These are phyloP conservation scores for Stratiomys singularior DNA, from an alignment of 2,888 invertebrate genomes.

Conservation along the genomic window DNA sequence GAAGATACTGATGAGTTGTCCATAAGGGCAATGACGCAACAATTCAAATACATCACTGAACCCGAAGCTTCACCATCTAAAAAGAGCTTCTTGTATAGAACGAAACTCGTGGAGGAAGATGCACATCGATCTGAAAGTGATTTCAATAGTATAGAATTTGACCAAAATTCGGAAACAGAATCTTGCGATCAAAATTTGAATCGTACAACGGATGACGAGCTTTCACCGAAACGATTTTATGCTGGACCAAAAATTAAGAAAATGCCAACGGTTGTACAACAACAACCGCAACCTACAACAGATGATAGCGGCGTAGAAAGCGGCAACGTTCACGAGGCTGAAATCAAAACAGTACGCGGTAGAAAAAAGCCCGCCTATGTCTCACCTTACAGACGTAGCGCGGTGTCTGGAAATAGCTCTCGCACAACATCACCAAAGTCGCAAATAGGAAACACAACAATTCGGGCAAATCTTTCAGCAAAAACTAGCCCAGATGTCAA, in stretches of 20 bases:
- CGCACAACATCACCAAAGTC: conserved; percentile 60
- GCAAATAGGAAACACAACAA: conserved; percentile 49
- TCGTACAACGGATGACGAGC: conserved; percentile 67
- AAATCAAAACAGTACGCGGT: conserved; percentile 60
- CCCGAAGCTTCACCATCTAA: conserved; percentile 55
- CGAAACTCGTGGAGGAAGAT: conserved; percentile 45
- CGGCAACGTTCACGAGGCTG: conserved; percentile 15
- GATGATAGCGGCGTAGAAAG: conserved; percentile 53
- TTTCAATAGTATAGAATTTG: conserved; percentile 68
- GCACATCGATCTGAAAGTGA: conserved; percentile 57
- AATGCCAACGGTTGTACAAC: conserved; percentile 60
- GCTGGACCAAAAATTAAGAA: conserved; percentile 72
- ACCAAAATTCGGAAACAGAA: conserved; percentile 71
- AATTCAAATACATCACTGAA: conserved; percentile 60
- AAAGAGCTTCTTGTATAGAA: not conserved
- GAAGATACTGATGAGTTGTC: conserved; percentile 58
- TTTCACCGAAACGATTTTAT: conserved; percentile 55
- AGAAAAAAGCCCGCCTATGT: conserved; percentile 75
- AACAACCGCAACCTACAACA: conserved; percentile 47
- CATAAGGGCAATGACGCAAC: conserved; percentile 60
- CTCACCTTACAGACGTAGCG: conserved; percentile 68
- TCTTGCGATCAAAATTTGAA: conserved; percentile 61
- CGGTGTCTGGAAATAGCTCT: conserved; percentile 60
- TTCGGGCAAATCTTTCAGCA: conserved; percentile 62
- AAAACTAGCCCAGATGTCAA: conserved; percentile 58